Base-by-base conservation (phyloP, 2,797 vertebrate genomes). In the Parotocinclus haroldoi region DNA sequence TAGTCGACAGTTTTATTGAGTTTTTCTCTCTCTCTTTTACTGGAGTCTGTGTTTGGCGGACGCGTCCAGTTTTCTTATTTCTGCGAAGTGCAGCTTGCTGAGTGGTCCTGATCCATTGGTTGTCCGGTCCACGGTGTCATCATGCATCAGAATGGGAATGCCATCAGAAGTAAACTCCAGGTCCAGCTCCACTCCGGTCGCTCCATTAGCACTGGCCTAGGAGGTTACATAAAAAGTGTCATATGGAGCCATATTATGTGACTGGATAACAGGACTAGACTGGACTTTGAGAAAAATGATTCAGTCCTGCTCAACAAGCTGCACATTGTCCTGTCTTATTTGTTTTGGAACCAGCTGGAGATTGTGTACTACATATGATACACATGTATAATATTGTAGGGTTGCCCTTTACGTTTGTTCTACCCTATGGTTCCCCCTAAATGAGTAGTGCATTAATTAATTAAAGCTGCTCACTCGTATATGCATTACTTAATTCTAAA, bases 91-190 rank as follows among this genome's bases (percentile, higher is more conserved):
- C 79, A 96, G 75, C 64, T 92, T 88, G 78, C 59, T 75, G 70
- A 99, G 75, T 0, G 81, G 87, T 19, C 96, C 97, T 0, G 88
- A 90, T 12, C 94, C 96, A 16, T 95, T 91, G 0, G 96, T 99
- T 77, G 91, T 99, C 66, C 95, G 90, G 17, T 98, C 94, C 0
- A 98, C 92, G 0, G 94, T 96, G 1, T 90, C 91, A 17, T 99
- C 96, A 0, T 99, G 96, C 95, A 99, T 97, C 42, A 99, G 84
- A 66, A 99, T 85, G 9, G 96, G 92, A 64, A 97, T 61, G 0
- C 94, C 93, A 0, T 99, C 96, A 6, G 91, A 87, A 0, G 94
- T 93, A 74, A 98, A 98, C 80, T 94, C 95, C 67, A 98, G 65
- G 79, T 98, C 96, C 84, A 99, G 14, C 84, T 99, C 96, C 70